phyloP scores from a whole-genome alignment of 37 sponge, comb jelly and placozoan genomes.

The Tethya wilhelma region DNA sequence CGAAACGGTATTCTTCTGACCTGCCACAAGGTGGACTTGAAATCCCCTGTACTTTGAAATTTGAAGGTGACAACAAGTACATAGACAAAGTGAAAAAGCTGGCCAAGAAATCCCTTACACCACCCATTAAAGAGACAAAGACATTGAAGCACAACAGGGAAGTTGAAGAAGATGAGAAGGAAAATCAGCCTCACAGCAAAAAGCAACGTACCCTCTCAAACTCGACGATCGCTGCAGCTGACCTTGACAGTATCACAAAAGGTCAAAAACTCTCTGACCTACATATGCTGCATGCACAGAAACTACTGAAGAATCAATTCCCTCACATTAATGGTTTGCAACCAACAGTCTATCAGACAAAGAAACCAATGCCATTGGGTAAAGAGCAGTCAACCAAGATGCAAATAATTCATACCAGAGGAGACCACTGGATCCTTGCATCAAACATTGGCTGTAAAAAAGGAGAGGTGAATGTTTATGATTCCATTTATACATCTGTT shows the following conservation, averaged over 20 bases:
- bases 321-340: constrained; percentile 4
- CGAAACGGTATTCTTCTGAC: constrained; percentile 21
- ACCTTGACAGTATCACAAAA: constrained; percentile 13
- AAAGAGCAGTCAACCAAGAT: not conserved
- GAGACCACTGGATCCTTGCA: constrained; percentile 52
- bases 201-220: not conserved
- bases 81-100: constrained; percentile 7
- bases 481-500: constrained; percentile 18
- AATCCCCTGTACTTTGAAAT: constrained; percentile 38
- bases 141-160: not conserved
- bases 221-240: not conserved
- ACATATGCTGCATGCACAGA: constrained; percentile 25
- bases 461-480: constrained; percentile 23
- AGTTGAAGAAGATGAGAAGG: not conserved
- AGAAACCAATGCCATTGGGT: not conserved
- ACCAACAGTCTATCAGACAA: constrained; percentile 1
- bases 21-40: constrained; percentile 28
- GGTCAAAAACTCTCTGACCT: constrained; percentile 35
- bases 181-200: not conserved
- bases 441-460: constrained; percentile 1
- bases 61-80: constrained; percentile 2
- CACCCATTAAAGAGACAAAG: not conserved
- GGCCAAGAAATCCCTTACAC: not conserved
- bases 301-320: constrained; percentile 33
- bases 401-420: constrained; percentile 25